Conservation (phyloP, 1,140 invertebrate genomes). For the Drosophila saltans region DNA sequence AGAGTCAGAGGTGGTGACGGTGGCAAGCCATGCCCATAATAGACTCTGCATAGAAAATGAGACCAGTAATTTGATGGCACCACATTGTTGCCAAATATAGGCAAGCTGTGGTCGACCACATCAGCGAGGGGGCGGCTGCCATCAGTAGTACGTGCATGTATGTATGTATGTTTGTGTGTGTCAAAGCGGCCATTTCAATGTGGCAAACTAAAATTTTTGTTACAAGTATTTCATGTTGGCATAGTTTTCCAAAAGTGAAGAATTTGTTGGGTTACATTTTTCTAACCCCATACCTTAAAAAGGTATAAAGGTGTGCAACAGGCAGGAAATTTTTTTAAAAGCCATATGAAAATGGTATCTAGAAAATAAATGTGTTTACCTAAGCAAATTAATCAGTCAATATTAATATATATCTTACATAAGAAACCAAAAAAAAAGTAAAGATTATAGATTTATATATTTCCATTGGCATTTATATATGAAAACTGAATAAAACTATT, state of each 20-base stretch:
- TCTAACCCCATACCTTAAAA: background rate
- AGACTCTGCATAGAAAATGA: constrained; percentile 80
- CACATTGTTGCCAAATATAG: constrained; percentile 74
- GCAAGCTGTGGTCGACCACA: constrained; percentile 55
- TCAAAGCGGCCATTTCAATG: background rate
- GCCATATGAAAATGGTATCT: background rate
- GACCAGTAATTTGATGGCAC: constrained; percentile 77
- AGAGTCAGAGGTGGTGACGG: background rate
- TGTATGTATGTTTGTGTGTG: background rate
- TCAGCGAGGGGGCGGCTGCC: background rate
- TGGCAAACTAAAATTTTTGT: constrained; percentile 16
- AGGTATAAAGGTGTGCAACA: background rate
- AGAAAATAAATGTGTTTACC: background rate
- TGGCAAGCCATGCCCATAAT: constrained; percentile 45
- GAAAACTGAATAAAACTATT: no score
- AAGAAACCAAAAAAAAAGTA: no score
- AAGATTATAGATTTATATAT: no score
- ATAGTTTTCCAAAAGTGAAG: background rate
- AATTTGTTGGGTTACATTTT: background rate
- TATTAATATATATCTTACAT: no score
- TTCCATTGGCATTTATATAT: no score
- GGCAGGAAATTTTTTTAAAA: background rate
- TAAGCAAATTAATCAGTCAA: background rate
- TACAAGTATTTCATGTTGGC: constrained; percentile 9
- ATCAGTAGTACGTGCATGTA: constrained; percentile 2